These are phyloP conservation scores for Ornithoptera priamus DNA, from an alignment of 2,888 invertebrate genomes.

Conservation along the genomic window DNA sequence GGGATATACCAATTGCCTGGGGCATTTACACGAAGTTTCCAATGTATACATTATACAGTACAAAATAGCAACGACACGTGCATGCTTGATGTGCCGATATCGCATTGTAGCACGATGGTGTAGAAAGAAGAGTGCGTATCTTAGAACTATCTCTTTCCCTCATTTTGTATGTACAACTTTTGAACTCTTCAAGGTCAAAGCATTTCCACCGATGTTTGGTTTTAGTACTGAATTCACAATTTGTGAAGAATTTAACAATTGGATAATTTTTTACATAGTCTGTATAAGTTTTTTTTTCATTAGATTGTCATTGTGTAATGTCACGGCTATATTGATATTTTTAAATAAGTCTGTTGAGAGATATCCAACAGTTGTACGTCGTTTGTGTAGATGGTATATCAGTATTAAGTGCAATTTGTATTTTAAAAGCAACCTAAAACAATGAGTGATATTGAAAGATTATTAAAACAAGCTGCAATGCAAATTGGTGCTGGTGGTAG, in stretches of 20 bases:
- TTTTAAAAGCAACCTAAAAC: slow-evolving; percentile 32
- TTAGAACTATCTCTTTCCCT: no score
- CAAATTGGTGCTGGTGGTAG: slow-evolving; percentile 94
- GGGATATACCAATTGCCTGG: no score
- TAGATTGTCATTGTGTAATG: slow-evolving; percentile 27
- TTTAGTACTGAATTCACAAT: neutral
- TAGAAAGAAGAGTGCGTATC: no score
- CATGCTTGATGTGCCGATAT: no score
- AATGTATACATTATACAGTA: no score
- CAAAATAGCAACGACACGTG: no score
- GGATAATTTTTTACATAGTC: no score
- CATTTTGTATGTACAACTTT: no score
- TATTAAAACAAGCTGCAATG: slow-evolving; percentile 86
- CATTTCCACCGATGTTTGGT: no score
- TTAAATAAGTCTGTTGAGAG: slow-evolving; percentile 34
- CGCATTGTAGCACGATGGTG: no score
- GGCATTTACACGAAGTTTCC: no score
- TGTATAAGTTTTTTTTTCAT: neutral
- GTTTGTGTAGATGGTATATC: slow-evolving; percentile 24
- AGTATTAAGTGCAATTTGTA: slow-evolving; percentile 28
- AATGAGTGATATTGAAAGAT: slow-evolving; percentile 66
- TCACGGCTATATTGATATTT: slow-evolving; percentile 35
- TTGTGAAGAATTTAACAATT: neutral
- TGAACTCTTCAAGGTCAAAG: no score
- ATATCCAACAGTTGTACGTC: neutral